Percentiles rank a stretch among this genome's conserved stretches.
These are phyloP conservation scores for Aldabrachelys gigantea DNA, from an alignment of 2,113 vertebrate species.

Conservation along the genomic window DNA sequence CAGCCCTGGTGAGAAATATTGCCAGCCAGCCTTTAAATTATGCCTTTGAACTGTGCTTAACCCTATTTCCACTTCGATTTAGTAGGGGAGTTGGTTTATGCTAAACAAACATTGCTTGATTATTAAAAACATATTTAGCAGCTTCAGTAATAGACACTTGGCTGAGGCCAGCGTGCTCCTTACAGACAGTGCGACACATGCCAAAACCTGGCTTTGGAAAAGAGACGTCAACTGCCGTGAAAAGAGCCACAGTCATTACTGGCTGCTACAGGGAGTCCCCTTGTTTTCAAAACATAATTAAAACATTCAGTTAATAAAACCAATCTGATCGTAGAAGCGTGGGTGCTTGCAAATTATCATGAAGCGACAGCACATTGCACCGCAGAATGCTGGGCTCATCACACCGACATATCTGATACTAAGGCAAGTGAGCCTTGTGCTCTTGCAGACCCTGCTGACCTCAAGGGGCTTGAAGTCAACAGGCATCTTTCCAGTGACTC, in stretches of 20 bases:
- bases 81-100: slow-evolving; percentile 55
- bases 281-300: background rate
- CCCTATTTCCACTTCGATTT: background rate
- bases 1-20: accelerated
- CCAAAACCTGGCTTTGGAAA: background rate
- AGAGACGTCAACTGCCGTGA: background rate
- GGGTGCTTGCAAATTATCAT: background rate
- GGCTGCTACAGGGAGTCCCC: background rate
- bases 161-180: background rate
- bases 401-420: background rate
- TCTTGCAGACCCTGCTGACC: background rate
- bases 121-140: slow-evolving; percentile 63
- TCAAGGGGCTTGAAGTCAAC: background rate
- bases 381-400: background rate
- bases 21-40: slow-evolving; percentile 20
- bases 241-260: background rate
- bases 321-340: background rate
- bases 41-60: background rate
- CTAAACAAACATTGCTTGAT: slow-evolving; percentile 67
- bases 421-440: background rate
- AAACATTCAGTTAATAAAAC: background rate
- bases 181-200: background rate
- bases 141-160: background rate
- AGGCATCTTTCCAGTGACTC: background rate
- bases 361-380: background rate